Conservation (phyloP, 1,140 invertebrate genomes). For the Mylabris phalerata region DNA sequence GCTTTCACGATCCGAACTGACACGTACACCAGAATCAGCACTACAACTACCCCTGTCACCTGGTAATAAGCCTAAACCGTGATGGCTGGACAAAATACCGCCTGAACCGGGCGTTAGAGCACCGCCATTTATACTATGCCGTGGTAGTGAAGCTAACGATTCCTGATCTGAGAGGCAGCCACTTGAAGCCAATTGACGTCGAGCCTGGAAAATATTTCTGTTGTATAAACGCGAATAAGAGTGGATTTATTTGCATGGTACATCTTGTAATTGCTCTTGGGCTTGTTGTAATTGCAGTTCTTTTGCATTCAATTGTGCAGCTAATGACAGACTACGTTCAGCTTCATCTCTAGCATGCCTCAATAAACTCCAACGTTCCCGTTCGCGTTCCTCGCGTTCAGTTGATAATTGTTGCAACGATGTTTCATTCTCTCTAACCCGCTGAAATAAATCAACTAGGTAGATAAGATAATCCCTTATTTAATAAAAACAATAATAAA, state of each 20-base stretch:
- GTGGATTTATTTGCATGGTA: slow-evolving; percentile 35
- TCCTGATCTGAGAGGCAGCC: slow-evolving; percentile 70
- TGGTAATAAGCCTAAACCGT: slow-evolving; percentile 47
- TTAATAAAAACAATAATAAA: slow-evolving; percentile 3
- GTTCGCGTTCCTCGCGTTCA: slow-evolving; percentile 76
- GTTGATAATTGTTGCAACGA: slow-evolving; percentile 62
- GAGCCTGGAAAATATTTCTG: slow-evolving; percentile 47
- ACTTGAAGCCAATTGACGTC: slow-evolving; percentile 60
- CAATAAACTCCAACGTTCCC: slow-evolving; percentile 80
- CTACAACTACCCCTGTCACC: slow-evolving; percentile 78
- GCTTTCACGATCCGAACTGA: slow-evolving; percentile 73
- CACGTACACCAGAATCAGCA: slow-evolving; percentile 77
- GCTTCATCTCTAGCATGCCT: slow-evolving; percentile 84
- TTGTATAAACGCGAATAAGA: not conserved
- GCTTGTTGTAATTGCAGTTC: slow-evolving; percentile 79
- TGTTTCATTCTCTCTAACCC: slow-evolving; percentile 68
- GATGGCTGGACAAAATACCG: slow-evolving; percentile 43
- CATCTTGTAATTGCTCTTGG: slow-evolving; percentile 74
- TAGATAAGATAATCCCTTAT: slow-evolving; percentile 7
- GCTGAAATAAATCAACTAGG: slow-evolving; percentile 47
- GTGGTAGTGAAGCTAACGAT: slow-evolving; percentile 54
- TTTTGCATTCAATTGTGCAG: slow-evolving; percentile 76
- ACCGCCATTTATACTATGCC: slow-evolving; percentile 54
- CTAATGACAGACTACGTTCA: slow-evolving; percentile 76
- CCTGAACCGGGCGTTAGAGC: slow-evolving; percentile 57